phyloP scores from a whole-genome alignment of 2,888 invertebrate genomes.

The Allophyes oxyacanthae region DNA sequence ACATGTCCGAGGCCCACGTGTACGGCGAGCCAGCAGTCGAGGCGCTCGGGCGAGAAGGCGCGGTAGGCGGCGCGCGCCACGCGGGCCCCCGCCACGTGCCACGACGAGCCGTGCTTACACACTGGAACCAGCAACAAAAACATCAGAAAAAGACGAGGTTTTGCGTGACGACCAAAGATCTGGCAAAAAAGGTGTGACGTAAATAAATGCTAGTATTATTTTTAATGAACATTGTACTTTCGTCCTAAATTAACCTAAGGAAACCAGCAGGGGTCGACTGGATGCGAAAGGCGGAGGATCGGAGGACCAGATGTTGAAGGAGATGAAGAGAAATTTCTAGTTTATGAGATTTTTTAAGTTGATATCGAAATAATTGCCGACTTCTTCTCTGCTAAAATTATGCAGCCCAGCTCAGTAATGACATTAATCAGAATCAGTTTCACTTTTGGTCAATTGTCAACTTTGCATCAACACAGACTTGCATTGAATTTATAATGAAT shows the following conservation, averaged over 20 bases:
- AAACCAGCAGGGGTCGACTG: no score
- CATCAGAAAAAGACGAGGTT: slow-evolving; percentile 7
- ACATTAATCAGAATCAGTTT: no score
- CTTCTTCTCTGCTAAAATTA: slow-evolving; percentile 19
- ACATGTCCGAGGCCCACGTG: slow-evolving; percentile 98
- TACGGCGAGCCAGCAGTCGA: slow-evolving; percentile 96
- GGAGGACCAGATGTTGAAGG: no score
- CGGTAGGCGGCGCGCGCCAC: slow-evolving; percentile 94
- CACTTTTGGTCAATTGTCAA: no score
- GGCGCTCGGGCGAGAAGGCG: slow-evolving; percentile 96
- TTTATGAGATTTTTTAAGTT: no score
- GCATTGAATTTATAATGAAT: slow-evolving; percentile 53
- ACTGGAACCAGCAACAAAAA: slow-evolving; percentile 88
- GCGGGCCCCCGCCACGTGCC: slow-evolving; percentile 97
- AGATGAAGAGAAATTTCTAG: no score
- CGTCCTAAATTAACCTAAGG: neutral
- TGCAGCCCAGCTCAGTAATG: slow-evolving; percentile 20
- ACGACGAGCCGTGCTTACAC: slow-evolving; percentile 96
- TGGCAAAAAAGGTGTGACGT: neutral
- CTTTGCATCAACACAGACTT: slow-evolving; percentile 38
- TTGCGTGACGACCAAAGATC: slow-evolving; percentile 3
- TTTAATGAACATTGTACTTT: slow-evolving; percentile 14
- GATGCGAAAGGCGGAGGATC: no score
- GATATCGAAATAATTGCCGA: neutral
- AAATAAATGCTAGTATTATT: neutral